A percentile compares a stretch with the other conserved stretches of the same genome.
These are phyloP conservation scores for Miltochrista miniata DNA, from an alignment of 2,888 invertebrate species.

Conservation along the genomic window DNA sequence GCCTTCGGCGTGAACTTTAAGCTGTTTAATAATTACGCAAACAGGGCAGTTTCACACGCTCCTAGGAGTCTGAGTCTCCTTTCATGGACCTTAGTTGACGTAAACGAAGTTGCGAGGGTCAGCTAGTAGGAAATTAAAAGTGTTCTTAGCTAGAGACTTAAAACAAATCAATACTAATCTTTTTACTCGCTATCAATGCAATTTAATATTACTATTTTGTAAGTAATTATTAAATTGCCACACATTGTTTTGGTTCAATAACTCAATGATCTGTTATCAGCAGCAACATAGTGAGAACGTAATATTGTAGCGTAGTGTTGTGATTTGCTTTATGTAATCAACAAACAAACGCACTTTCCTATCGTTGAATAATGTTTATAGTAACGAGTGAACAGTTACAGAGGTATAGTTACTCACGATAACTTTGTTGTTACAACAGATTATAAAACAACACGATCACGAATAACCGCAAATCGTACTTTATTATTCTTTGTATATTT, in stretches of 20 bases:
- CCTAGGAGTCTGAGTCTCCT: too few relatives aligned
- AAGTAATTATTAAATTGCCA: neutral
- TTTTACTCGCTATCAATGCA: neutral
- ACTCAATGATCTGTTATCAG: neutral
- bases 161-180: too few relatives aligned
- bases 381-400: constrained; percentile 5
- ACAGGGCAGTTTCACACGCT: too few relatives aligned
- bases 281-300: neutral
- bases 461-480: constrained; percentile 23
- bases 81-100: too few relatives aligned
- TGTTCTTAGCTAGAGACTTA: too few relatives aligned
- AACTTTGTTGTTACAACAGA: constrained; percentile 8
- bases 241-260: neutral
- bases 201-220: neutral
- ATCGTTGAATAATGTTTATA: neutral
- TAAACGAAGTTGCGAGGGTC: too few relatives aligned
- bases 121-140: too few relatives aligned
- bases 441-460: constrained; percentile 18
- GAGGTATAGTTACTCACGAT: constrained; percentile 9
- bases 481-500: constrained; percentile 6
- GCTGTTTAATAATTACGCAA: too few relatives aligned
- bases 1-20: too few relatives aligned
- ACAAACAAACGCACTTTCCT: constrained; percentile 3
- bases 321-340: constrained; percentile 1
- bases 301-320: neutral